A percentile compares a stretch with the other conserved stretches of the same genome.
phyloP scores from a whole-genome alignment of 1,140 invertebrate genomes.

The Lanistes nyassanus region DNA sequence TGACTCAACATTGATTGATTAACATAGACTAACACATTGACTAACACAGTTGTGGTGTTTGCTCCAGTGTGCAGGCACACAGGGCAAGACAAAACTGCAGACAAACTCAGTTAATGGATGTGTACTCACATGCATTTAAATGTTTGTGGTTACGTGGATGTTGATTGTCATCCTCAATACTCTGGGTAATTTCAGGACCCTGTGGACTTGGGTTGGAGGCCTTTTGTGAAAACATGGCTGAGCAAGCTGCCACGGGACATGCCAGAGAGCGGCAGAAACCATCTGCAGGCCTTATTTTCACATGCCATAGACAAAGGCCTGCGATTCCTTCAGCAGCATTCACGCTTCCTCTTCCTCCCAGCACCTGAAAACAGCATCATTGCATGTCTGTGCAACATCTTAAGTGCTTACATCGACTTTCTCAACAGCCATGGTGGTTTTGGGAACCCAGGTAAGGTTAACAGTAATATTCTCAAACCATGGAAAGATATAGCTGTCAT shows the following conservation, averaged over 20 bases:
- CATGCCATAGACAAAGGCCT: conserved; percentile 73
- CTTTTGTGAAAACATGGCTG: conserved; percentile 65
- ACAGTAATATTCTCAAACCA: not conserved
- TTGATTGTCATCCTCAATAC: conserved; percentile 44
- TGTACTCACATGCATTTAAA: no score
- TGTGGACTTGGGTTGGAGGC: conserved; percentile 64
- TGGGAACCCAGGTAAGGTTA: conserved; percentile 57
- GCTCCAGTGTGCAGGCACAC: no score
- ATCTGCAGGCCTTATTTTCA: conserved; percentile 73
- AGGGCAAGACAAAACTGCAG: no score
- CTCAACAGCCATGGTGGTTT: conserved; percentile 62
- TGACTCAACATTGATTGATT: no score
- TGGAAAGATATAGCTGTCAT: not conserved
- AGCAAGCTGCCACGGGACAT: conserved; percentile 57
- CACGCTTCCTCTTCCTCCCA: conserved; percentile 49
- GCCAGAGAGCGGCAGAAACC: conserved; percentile 64
- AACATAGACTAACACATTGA: no score
- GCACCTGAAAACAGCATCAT: conserved; percentile 58
- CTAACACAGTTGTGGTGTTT: no score
- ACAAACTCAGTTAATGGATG: no score
- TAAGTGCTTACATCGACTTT: conserved; percentile 62
- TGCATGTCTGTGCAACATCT: conserved; percentile 58
- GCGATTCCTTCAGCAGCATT: conserved; percentile 64
- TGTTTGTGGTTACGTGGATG: not conserved
- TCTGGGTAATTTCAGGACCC: conserved; percentile 62